Base-by-base conservation (phyloP, 2,888 invertebrate species). In the Sturmia bella region DNA sequence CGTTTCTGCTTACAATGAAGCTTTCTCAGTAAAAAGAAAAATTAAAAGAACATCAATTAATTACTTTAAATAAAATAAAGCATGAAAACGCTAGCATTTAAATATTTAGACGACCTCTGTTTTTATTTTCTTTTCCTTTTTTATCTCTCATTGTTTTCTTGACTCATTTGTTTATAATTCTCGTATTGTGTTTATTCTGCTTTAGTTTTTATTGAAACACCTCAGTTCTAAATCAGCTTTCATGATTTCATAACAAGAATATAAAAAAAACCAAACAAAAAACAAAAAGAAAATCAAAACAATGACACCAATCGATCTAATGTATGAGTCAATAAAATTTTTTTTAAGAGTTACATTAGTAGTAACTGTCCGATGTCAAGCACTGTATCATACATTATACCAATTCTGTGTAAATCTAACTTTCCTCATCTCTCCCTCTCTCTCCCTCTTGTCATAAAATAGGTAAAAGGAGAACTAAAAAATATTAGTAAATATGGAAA, bases 81-180 rank as follows among this genome's bases (percentile, higher is more conserved):
- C 80, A 80, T 80, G 80, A 54, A 57, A 75, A 72, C 80, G 75
- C 76, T 80, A 80, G 70, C 70, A 75, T 75, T 72, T 75, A 19
- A 57, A 43, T 50, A 75, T 56, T 43, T 73, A 78, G 69, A 69
- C 21, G 13, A 45, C 3, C 57, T 61, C 15, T 19, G 15, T 61
- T 78, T 43, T 24, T 17, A 6, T 68, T 78, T 61, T 41, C n/a
- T n/a, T 13, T 37, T 12, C 45, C 61, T 27, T 0, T 17, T 19
- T 59, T 17, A 27, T 50, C 19, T 63, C 15, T 59, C 19, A 5
- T 32, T 12, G 13, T 54, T 27, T 54, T 66, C 27, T 61, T 45
- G n/a, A 12, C 21, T 45, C n/a, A 56, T 68, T 52, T 32, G 1
- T 48, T 43, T 37, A 15, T 21, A 48, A 54, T 32, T 43, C 32